phyloP scores from a whole-genome alignment of 2,888 invertebrate genomes.

The Sicus ferrugineus region DNA sequence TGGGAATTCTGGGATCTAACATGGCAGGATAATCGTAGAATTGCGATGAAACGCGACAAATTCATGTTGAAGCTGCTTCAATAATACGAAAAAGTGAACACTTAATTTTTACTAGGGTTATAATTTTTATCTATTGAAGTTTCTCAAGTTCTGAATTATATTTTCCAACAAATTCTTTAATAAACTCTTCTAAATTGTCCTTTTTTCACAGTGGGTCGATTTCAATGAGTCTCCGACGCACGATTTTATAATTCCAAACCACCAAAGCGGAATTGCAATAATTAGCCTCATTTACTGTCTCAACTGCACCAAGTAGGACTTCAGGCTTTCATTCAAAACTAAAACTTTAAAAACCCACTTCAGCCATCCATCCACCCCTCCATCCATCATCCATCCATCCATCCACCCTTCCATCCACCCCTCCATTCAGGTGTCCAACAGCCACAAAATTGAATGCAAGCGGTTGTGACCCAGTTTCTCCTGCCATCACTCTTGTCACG shows the following conservation, averaged over 20 bases:
- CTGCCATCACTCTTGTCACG: not conserved
- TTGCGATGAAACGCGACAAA: too few species aligned
- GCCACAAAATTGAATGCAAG: constrained; percentile 12
- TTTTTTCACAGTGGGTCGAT: not conserved
- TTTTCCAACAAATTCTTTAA: too few species aligned
- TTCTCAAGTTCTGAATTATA: too few species aligned
- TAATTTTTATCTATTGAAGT: too few species aligned
- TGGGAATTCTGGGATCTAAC: too few species aligned
- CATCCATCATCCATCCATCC: not conserved
- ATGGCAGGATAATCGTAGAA: too few species aligned
- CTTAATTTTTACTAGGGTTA: too few species aligned
- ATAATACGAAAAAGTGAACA: too few species aligned
- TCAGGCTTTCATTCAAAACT: constrained; percentile 10
- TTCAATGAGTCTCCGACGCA: not conserved
- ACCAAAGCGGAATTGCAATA: not conserved
- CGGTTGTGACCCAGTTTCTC: constrained; percentile 27
- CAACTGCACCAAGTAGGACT: not conserved
- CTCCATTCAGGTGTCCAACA: not conserved
- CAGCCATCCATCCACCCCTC: not conserved
- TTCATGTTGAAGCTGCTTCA: too few species aligned
- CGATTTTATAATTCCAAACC: not conserved
- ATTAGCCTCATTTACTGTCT: constrained; percentile 15
- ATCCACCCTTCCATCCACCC: not conserved
- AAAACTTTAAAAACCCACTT: constrained; percentile 9
- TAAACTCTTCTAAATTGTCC: not conserved